A percentile compares a stretch with the other conserved stretches of the same genome.
These are phyloP conservation scores for Porites cylindrica DNA, from an alignment of 92 coral and sea anemone species.

Conservation along the genomic window DNA sequence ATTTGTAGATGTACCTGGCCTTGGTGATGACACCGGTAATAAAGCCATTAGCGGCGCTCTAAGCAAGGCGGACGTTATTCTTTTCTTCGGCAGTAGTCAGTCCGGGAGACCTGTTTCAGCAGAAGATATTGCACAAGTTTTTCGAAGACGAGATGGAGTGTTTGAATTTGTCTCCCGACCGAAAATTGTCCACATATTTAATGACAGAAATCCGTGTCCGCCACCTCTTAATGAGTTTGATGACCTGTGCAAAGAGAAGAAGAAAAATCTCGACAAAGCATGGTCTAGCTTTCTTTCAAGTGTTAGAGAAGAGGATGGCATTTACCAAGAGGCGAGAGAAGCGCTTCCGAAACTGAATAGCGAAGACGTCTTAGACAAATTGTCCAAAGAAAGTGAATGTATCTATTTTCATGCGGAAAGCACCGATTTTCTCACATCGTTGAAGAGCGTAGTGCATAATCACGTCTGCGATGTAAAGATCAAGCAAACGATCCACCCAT, in stretches of 20 bases:
- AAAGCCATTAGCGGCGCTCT: conserved; percentile 19
- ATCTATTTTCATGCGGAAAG: conserved; percentile 3
- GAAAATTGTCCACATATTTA: too few species aligned
- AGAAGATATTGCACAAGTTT: conserved; percentile 50
- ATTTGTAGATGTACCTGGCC: conserved; percentile 59
- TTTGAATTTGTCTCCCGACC: conserved; percentile 27
- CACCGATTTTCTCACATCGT: not conserved
- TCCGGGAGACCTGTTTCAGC: conserved; percentile 60
- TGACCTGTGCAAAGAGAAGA: not conserved
- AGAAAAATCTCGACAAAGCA: not conserved
- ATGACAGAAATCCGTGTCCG: not conserved
- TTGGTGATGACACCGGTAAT: conserved; percentile 46
- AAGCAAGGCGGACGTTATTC: conserved; percentile 34
- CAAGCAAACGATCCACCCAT: conserved; percentile 29
- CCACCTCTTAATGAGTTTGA: not conserved
- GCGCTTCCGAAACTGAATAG: conserved; percentile 24
- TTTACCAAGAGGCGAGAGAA: conserved; percentile 22
- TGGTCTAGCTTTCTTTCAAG: not conserved
- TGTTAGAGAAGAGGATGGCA: not conserved
- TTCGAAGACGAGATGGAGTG: conserved; percentile 31
- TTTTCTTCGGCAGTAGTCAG: conserved; percentile 39
- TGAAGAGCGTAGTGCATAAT: not conserved
- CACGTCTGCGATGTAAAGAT: conserved; percentile 30
- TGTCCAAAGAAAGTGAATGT: conserved; percentile 24
- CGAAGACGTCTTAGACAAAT: conserved; percentile 14